Evolutionary conservation across 2,888 invertebrate species (phyloP), one percentile per base, ranked within the genome.

Genomic region (Rhimphoctona megacephalus): DNA sequence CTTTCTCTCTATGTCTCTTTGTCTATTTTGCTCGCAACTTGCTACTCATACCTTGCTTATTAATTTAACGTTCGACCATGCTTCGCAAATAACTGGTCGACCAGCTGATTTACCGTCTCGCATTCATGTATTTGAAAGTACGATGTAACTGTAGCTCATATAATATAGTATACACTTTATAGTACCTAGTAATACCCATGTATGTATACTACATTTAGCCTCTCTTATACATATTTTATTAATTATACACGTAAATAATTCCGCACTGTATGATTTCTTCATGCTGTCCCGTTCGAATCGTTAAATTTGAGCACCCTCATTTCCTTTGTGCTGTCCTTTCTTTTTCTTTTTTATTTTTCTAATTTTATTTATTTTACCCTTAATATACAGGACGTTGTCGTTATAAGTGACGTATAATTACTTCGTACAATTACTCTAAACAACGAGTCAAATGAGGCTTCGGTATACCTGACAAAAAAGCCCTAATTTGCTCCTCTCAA

Each of bases 71-170:
- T 64, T 70, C 73, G 73, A 74, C 7, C 74, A 22, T 67, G 43
- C 39, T 74, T 74, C 64, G 52, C 67, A 33, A 30, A 52, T 74
- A 81, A 97, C 98, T 0, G 97, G 97, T 67, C 95, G 96, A 90
- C 94, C 98, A 86, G 95, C 95, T 2, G 94, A 96, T 30, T 94
- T 97, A 46, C 95, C 98, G 57, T 95, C 95, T 25, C 95, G 96
- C 67, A 95, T 98, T 85, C 92, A 94, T 30, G 92, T 92, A 84
- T 92, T 73, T 52, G 39, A 72, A 61, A 64, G 25, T 46, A 36
- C 64, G 73, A 61, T 72, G 25, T 64, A 81, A 81, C 73, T 72
- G 73, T 73, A 66, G 49, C 81, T 52, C 66, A n/a, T 17, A 67
- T 39, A 54, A 67, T 52, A 83, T 49, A 77, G 36, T 33, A 4